These are phyloP conservation scores for Mystacornis crossleyi DNA, from an alignment of 2,113 vertebrate species.

Conservation along the genomic window DNA sequence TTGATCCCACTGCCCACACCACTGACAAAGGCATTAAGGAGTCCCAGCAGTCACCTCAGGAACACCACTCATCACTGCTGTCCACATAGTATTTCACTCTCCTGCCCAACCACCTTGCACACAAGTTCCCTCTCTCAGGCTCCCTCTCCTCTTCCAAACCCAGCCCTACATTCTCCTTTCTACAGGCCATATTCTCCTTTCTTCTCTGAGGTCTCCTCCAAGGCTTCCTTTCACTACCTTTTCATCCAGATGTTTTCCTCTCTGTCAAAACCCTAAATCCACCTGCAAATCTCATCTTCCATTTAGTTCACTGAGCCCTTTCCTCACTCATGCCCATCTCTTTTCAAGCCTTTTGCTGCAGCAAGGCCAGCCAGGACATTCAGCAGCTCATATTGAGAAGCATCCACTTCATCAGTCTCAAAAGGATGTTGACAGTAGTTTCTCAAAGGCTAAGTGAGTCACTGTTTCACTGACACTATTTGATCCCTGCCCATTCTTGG, in stretches of 20 bases:
- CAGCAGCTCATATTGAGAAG: background rate
- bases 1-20: background rate
- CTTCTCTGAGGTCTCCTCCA: background rate
- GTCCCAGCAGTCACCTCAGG: background rate
- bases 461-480: background rate
- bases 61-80: background rate
- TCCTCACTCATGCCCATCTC: accelerated
- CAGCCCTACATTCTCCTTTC: background rate
- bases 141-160: background rate
- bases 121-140: background rate
- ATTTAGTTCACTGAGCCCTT: background rate
- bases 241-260: background rate
- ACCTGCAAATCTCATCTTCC: background rate
- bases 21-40: background rate
- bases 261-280: background rate
- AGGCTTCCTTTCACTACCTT: background rate
- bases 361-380: background rate
- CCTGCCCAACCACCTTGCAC: background rate
- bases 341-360: background rate
- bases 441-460: background rate
- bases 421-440: background rate
- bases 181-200: background rate
- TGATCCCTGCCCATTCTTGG: background rate
- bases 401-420: background rate
- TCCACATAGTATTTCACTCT: background rate